A percentile compares a stretch with the other conserved stretches of the same genome.
These are phyloP conservation scores for Watsonalla binaria DNA, from an alignment of 2,888 invertebrate species.

Conservation along the genomic window DNA sequence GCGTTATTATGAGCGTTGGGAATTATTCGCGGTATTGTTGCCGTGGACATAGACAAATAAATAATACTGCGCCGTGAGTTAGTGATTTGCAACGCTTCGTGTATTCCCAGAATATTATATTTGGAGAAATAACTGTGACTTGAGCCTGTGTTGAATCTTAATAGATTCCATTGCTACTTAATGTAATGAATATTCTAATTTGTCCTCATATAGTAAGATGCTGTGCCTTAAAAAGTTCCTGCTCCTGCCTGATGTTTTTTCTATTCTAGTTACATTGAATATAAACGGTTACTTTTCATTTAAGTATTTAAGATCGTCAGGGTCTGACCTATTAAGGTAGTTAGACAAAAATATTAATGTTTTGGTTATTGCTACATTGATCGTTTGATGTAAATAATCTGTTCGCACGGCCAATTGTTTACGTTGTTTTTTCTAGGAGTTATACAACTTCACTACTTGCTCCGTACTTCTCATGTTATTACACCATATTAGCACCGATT, in stretches of 20 bases:
- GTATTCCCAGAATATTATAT: constrained; percentile 5
- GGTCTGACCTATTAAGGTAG: too few relatives aligned
- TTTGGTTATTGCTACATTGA: too few relatives aligned
- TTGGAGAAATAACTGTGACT: not conserved
- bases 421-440: too few relatives aligned
- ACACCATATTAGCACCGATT: too few relatives aligned
- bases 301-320: too few relatives aligned
- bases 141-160: not conserved
- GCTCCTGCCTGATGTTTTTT: not conserved
- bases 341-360: too few relatives aligned
- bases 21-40: constrained; percentile 24
- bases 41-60: constrained; percentile 5
- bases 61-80: not conserved
- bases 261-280: not conserved
- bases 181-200: not conserved
- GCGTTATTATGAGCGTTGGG: constrained; percentile 18
- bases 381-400: too few relatives aligned
- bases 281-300: too few relatives aligned
- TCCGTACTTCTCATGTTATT: too few relatives aligned
- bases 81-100: not conserved
- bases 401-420: too few relatives aligned
- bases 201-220: not conserved
- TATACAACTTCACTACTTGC: too few relatives aligned
- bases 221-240: not conserved
- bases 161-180: not conserved